Evolutionary conservation across 2,113 vertebrate genomes (phyloP).

Genomic region (Scomber colias): DNA sequence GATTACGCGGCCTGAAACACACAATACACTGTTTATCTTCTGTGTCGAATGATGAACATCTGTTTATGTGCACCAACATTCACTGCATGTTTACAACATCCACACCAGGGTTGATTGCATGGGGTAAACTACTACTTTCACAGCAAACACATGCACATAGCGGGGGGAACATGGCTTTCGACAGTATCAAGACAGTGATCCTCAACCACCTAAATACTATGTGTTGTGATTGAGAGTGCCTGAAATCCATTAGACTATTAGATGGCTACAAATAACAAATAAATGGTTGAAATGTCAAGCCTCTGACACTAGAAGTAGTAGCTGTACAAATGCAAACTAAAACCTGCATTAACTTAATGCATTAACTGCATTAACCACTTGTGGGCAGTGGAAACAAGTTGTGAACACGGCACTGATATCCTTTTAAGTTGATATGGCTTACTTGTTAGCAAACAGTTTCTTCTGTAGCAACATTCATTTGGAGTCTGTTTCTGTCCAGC

Average conservation of each 20-base stretch:
- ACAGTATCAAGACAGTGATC: neutral
- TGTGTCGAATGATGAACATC: neutral
- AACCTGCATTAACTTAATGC: no score
- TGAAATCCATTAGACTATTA: neutral
- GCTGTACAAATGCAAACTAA: neutral
- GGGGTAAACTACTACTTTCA: neutral
- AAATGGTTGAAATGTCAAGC: neutral
- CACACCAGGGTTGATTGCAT: neutral
- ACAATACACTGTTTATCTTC: constrained; percentile 13
- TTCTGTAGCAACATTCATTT: no score
- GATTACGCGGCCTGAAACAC: constrained; percentile 20
- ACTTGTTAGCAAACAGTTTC: no score
- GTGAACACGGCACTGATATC: no score
- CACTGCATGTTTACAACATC: constrained; percentile 23
- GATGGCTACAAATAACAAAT: neutral
- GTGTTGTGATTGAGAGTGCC: no score
- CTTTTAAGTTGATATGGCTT: no score
- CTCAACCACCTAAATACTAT: neutral
- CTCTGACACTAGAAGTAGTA: neutral
- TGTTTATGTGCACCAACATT: constrained; percentile 7
- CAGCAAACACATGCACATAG: constrained; percentile 2
- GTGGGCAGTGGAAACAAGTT: no score
- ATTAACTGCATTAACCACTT: no score
- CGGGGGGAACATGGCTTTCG: neutral
- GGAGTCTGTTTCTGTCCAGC: no score